Evolutionary conservation across 2,888 invertebrate species (phyloP).

Genomic region (Pterostichus madidus): DNA sequence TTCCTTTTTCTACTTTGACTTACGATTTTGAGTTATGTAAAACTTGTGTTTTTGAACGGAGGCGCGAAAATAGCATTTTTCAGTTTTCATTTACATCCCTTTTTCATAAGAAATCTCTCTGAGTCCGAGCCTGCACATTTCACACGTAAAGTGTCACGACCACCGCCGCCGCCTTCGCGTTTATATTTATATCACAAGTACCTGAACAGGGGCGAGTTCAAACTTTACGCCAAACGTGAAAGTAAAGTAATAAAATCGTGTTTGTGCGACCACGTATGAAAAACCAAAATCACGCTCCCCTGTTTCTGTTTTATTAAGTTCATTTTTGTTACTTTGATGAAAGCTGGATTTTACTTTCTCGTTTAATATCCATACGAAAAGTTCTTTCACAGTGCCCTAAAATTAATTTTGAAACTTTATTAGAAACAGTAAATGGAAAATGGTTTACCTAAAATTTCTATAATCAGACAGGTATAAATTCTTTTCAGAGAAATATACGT

Average conservation of each 20-base stretch:
- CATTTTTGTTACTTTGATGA: conserved; percentile 6
- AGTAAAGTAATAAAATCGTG: conserved; percentile 4
- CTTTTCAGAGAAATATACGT: not conserved
- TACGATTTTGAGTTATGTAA: too few species aligned
- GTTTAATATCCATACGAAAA: conserved; percentile 7
- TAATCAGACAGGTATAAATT: too few species aligned
- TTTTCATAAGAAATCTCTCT: not conserved
- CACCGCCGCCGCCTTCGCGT: not conserved
- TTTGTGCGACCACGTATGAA: conserved; percentile 2
- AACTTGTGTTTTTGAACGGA: too few species aligned
- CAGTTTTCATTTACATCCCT: too few species aligned
- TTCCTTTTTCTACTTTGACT: too few species aligned
- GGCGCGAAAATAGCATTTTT: too few species aligned
- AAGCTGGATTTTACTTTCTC: conserved; percentile 3
- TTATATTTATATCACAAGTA: not conserved
- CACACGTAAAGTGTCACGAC: not conserved
- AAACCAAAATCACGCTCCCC: not conserved
- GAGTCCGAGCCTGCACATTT: not conserved
- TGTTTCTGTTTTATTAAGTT: conserved; percentile 8
- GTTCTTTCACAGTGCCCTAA: not conserved
- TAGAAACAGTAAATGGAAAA: too few species aligned
- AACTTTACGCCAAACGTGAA: not conserved
- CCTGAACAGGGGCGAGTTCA: conserved; percentile 10
- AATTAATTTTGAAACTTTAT: not conserved
- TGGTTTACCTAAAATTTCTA: too few species aligned